These are phyloP conservation scores for Ariolimax columbianus DNA, from an alignment of 2,888 invertebrate genomes.

Conservation along the genomic window DNA sequence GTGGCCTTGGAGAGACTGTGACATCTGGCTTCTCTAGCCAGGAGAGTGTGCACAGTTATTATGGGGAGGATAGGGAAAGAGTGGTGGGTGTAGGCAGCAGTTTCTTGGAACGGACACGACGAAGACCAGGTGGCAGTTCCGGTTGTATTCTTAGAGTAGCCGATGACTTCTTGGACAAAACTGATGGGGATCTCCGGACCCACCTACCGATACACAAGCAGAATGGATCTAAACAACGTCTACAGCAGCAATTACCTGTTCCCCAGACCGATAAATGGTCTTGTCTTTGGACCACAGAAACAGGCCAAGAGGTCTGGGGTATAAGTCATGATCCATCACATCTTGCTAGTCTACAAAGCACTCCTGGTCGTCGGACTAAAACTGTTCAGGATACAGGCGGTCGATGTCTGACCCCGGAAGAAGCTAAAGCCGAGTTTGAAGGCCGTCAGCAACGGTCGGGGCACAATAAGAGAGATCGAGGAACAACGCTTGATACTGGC, in stretches of 20 bases:
- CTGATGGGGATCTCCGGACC: background rate
- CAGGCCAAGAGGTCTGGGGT: no score
- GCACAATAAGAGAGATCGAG: background rate
- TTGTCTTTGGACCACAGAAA: background rate
- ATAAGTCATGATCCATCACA: background rate
- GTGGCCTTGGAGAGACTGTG: slow-evolving; percentile 71
- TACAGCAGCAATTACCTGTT: background rate
- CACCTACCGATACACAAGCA: background rate
- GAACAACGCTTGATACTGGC: background rate
- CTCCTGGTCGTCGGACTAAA: background rate
- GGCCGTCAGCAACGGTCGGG: background rate
- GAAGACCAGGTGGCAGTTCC: background rate
- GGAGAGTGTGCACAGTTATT: slow-evolving; percentile 68
- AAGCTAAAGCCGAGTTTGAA: slow-evolving; percentile 30
- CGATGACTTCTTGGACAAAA: background rate
- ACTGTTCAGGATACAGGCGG: background rate
- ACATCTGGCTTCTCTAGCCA: slow-evolving; percentile 72
- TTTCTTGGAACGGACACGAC: slow-evolving; percentile 3
- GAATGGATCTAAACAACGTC: background rate
- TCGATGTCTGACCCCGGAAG: slow-evolving; percentile 9
- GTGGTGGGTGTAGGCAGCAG: background rate
- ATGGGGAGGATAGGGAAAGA: slow-evolving; percentile 3
- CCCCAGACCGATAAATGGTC: background rate
- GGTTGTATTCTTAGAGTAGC: background rate
- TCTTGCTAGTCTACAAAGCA: background rate